Percentiles rank a stretch among this genome's conserved stretches.
Conservation (phyloP, 2,888 invertebrate genomes). For the Himalopsyche tibetana region DNA sequence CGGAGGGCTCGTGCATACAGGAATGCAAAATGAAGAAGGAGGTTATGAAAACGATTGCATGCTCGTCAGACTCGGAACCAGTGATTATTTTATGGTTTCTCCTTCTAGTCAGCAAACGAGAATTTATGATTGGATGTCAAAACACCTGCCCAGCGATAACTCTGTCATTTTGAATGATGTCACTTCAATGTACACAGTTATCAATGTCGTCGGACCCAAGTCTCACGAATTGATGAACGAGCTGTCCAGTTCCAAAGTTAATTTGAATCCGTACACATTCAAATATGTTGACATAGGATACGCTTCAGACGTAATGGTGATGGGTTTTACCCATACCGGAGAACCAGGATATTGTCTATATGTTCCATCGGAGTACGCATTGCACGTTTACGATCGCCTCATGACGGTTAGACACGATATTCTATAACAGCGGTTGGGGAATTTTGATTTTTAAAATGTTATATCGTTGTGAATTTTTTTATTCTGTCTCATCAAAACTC, state of each 20-base stretch:
- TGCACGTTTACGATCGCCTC: slow-evolving; percentile 84
- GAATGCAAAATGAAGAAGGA: slow-evolving; percentile 83
- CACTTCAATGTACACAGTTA: slow-evolving; percentile 84
- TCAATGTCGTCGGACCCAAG: slow-evolving; percentile 84
- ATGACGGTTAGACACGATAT: slow-evolving; percentile 73
- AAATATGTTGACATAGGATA: slow-evolving; percentile 83
- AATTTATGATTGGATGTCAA: slow-evolving; percentile 82
- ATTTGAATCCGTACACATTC: slow-evolving; percentile 80
- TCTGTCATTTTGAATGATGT: slow-evolving; percentile 81
- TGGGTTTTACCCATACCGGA: slow-evolving; percentile 84
- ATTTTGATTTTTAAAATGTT: too few relatives aligned
- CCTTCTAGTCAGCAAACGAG: slow-evolving; percentile 87
- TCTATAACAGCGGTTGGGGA: not conserved
- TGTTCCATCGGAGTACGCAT: slow-evolving; percentile 84
- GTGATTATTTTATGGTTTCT: slow-evolving; percentile 86
- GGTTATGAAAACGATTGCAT: slow-evolving; percentile 86
- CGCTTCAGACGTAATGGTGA: slow-evolving; percentile 82
- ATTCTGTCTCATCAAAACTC: not conserved
- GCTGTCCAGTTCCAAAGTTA: slow-evolving; percentile 80
- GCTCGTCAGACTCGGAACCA: slow-evolving; percentile 79
- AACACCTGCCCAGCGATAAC: slow-evolving; percentile 79
- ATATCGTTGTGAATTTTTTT: not conserved
- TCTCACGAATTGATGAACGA: slow-evolving; percentile 80
- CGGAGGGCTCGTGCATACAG: slow-evolving; percentile 82
- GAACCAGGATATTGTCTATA: slow-evolving; percentile 84